Base-by-base conservation (phyloP, 2,888 invertebrate species). In the Trissolcus japonicus region DNA sequence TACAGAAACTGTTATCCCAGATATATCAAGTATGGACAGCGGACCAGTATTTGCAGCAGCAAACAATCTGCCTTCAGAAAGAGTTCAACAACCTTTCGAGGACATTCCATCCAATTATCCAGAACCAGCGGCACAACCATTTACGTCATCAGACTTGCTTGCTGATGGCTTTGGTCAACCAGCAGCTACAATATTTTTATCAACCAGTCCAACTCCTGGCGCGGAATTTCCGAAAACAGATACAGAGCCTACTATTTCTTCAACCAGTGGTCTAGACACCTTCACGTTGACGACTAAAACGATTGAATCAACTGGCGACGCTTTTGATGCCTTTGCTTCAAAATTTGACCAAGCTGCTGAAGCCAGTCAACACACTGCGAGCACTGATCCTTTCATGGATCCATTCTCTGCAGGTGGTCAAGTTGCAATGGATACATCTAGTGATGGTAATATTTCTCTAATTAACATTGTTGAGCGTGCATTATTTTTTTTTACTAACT, bases 251-350 rank as follows among this genome's bases (percentile, higher is more conserved):
- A 78, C 82, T 11, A 7, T 35, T 35, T 35, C 35, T 35, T 35
- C 35, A 0, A 11, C 35, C 9, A 83, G 83, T 2, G 83, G 84
- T n/a, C 57, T 87, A 25, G 84, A 85, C 43, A 80, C 82, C 35
- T 85, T 87, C 29, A 80, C 78, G 11, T 76, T 66, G 59, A 83
- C 86, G n/a, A 83, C 84, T 1, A 84, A 85, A 62, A 77, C 81
- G 3, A 83, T 84, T 57, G 85, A 85, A 67, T 81, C 79, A 17
- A 83, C 83, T 6, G 91, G 91, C 0, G 94, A 94, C 81, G 93
- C 92, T 25, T 97, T 97, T 82, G 97, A 97, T 87, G 96, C 95
- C 0, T 97, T 97, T 83, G 93, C 96, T 2, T 95, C 95, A 1
- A 96, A 96, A 87, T 97, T 97, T 84, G 96, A 96, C 81, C 94